These are phyloP conservation scores for Leucania comma DNA, from an alignment of 2,888 invertebrate genomes.

Conservation along the genomic window DNA sequence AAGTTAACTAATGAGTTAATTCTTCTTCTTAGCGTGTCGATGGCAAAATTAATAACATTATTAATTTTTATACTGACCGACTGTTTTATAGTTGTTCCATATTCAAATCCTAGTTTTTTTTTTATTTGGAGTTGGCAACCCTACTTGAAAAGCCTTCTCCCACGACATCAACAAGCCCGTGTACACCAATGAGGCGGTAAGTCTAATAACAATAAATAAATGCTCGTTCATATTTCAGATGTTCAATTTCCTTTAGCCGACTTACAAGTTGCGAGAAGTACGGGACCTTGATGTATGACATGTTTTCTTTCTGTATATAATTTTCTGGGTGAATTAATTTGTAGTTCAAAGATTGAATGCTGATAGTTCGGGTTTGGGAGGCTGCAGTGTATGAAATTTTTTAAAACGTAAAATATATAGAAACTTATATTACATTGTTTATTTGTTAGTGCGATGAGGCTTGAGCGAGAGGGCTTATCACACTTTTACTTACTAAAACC, in stretches of 20 bases:
- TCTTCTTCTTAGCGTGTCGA: no score
- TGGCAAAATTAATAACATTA: no score
- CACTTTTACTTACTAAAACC: no score
- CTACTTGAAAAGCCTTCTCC: slow-evolving; percentile 17
- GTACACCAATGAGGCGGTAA: slow-evolving; percentile 59
- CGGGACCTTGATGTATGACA: slow-evolving; percentile 8
- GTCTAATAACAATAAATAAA: slow-evolving; percentile 58
- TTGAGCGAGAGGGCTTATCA: no score
- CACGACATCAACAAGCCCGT: slow-evolving; percentile 45
- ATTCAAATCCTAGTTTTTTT: no score
- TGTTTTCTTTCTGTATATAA: slow-evolving; percentile 19
- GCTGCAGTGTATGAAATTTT: neutral
- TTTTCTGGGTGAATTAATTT: slow-evolving; percentile 16
- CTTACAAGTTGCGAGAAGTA: slow-evolving; percentile 16
- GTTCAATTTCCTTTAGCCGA: slow-evolving; percentile 53
- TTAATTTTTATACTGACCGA: no score
- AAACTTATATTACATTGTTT: no score
- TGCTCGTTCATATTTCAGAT: slow-evolving; percentile 48
- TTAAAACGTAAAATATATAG: neutral
- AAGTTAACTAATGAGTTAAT: no score
- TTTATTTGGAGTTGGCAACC: no score
- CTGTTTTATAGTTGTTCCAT: no score
- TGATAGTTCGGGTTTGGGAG: slow-evolving; percentile 1
- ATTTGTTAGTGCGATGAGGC: no score
- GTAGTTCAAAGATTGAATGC: slow-evolving; percentile 37